Base-by-base conservation (phyloP, 2,113 vertebrate species). In the Raphicerus campestris region DNA sequence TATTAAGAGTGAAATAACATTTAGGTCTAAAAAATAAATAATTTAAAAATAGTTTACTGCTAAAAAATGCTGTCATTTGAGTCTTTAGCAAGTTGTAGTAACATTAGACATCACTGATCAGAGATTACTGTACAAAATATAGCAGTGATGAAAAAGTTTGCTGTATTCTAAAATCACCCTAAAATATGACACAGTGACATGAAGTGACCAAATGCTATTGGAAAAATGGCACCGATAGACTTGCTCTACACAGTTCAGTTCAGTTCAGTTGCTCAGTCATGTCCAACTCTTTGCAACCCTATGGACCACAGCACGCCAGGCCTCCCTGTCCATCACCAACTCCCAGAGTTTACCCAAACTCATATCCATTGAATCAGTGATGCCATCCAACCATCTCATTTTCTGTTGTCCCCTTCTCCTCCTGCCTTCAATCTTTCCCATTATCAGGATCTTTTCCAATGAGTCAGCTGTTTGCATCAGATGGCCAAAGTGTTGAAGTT, bases 261-360 rank as follows among this genome's bases (percentile, higher is more conserved):
- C 63, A 66, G 32, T 70, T 70, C 17, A 70, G 63, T 35, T 5
- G n/a, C 63, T 70, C 63, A 66, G n/a, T 70, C 1, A 0, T 70
- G n/a, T 70, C n/a, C 0, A 0, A 70, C 17, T 35, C 8, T n/a
- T 66, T 70, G 63, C 0, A 2, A 35, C n/a, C n/a, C n/a, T 1
- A 1, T 70, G 63, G 17, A 35, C 63, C 9, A 10, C 9, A 66
- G n/a, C 63, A 70, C 0, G 0, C n/a, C 63, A 35, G 63, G n/a
- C n/a, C n/a, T 70, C 17, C n/a, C 4, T 70, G n/a, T 35, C n/a
- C 63, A 35, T 35, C 63, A 70, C n/a, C 63, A 70, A 10, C n/a
- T 70, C 9, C n/a, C 17, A 0, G n/a, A 70, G 4, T 70, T 35
- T 5, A 35, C n/a, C 2, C 63, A 70, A 70, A 70, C 17, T 70